Evolutionary conservation across 1,140 invertebrate species (phyloP), one percentile per base, ranked within the genome.

Genomic region (Papilio polytes): DNA sequence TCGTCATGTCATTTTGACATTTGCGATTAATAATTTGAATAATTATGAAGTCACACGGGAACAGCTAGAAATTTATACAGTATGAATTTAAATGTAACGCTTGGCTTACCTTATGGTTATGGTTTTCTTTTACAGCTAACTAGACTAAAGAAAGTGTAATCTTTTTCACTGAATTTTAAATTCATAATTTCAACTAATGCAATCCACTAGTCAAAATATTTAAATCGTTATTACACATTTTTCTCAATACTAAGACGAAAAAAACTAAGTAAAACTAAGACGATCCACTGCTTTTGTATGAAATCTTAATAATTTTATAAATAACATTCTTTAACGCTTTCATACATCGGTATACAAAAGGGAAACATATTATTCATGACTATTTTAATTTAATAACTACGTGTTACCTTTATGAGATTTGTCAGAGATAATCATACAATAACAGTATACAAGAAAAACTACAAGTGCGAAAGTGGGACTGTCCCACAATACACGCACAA

Each of bases 401-500:
- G 22, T 31, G 63, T 31, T 26, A 31, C 63, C 63, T 70, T 63
- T 63, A 63, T 63, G 59, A 26, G 59, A 63, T 63, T 63, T 63
- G 59, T 63, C 20, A 59, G 10, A 63, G 56, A 22, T 66, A 31
- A 70, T 70, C 63, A 36, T 9, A 63, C 63, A 70, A 59, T 20
- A 59, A 20, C n/a, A 22, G 56, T 59, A 12, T 31, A 31, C 63
- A 70, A 70, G 26, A 70, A 70, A 12, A 70, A 70, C 63, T 70
- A 70, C 63, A 70, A 63, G 22, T 70, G 63, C 26, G 15, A 15
- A 70, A 70, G 53, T 53, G 22, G 76, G 76, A 78, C 48, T 78
- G 53, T 78, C 76, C 31, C 13, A 53, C 76, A 41, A 22, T 12
- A 78, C 12, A 9, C 56, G 36, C 6, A 66, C 36, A 44, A 78